phyloP scores from a whole-genome alignment of 2,113 vertebrate species.

The Balaeniceps rex region DNA sequence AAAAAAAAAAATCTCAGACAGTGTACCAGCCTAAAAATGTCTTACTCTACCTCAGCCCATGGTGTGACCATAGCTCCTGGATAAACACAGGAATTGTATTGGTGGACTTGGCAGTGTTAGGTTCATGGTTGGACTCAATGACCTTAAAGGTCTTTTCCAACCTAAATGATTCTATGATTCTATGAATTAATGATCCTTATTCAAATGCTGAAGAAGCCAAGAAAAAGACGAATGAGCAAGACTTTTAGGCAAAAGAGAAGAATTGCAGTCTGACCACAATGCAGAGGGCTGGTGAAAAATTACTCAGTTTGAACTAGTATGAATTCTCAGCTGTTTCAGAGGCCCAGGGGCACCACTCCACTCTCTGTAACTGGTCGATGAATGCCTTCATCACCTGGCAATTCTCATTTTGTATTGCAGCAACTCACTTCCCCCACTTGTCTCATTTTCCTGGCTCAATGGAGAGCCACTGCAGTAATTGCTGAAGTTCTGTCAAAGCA shows the following conservation, averaged over 20 bases:
- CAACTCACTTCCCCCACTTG: background rate
- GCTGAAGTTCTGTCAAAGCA: background rate
- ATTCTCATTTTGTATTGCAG: background rate
- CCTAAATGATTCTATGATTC: background rate
- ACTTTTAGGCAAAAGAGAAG: background rate
- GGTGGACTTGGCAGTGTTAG: background rate
- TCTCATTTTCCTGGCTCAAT: background rate
- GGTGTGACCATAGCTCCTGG: background rate
- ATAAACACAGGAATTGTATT: background rate
- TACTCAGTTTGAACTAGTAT: background rate
- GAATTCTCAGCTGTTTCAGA: background rate
- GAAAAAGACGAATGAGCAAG: background rate
- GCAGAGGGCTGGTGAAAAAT: background rate
- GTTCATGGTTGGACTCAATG: background rate
- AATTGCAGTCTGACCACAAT: background rate
- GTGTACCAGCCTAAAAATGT: accelerated
- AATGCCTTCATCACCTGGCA: background rate
- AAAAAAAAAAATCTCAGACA: background rate
- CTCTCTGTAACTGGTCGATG: background rate
- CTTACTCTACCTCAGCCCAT: background rate
- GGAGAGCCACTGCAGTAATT: background rate
- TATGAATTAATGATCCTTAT: background rate
- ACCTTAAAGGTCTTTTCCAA: background rate
- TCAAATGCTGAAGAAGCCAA: background rate
- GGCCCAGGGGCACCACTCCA: background rate